These are phyloP conservation scores for Drosophila virilis DNA, from an alignment of 1,140 invertebrate species.

Conservation along the genomic window DNA sequence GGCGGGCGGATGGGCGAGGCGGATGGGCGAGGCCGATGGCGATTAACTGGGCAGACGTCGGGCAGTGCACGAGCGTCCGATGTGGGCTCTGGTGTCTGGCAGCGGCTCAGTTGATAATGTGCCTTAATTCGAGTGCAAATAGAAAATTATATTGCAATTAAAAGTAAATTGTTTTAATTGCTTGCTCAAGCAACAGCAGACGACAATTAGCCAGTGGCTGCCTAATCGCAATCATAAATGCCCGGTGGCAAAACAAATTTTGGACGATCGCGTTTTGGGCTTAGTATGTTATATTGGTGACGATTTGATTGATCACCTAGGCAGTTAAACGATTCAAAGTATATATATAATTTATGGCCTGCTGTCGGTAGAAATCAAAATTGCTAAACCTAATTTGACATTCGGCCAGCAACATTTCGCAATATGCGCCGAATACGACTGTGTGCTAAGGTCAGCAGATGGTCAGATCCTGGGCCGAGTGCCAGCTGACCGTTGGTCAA, in stretches of 20 bases:
- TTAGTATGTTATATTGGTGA: slow-evolving; percentile 24
- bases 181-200: slow-evolving; percentile 62
- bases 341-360: slow-evolving; percentile 49
- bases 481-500: slow-evolving; percentile 41
- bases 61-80: slow-evolving; percentile 34
- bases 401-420: slow-evolving; percentile 32
- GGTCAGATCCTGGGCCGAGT: slow-evolving; percentile 13
- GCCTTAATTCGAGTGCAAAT: slow-evolving; percentile 80
- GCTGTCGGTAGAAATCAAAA: slow-evolving; percentile 31
- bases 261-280: slow-evolving; percentile 43
- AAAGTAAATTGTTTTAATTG: slow-evolving; percentile 82
- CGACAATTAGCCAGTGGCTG: slow-evolving; percentile 20
- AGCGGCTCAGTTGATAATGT: slow-evolving; percentile 74
- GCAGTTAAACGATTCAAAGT: slow-evolving; percentile 23
- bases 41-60: slow-evolving; percentile 62
- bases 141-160: slow-evolving; percentile 83
- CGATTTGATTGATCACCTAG: slow-evolving; percentile 71
- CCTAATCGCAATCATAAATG: slow-evolving; percentile 66
- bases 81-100: slow-evolving; percentile 58
- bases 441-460: slow-evolving; percentile 41
- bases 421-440: slow-evolving; percentile 17
- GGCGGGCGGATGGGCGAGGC: slow-evolving; percentile 4
- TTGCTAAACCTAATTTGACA: slow-evolving; percentile 30
- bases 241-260: slow-evolving; percentile 37
- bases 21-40: slow-evolving; percentile 9